A percentile compares a stretch with the other conserved stretches of the same genome.
Conservation (phyloP, 2,113 vertebrate species). For the Rhegmatorhina hoffmannsi region DNA sequence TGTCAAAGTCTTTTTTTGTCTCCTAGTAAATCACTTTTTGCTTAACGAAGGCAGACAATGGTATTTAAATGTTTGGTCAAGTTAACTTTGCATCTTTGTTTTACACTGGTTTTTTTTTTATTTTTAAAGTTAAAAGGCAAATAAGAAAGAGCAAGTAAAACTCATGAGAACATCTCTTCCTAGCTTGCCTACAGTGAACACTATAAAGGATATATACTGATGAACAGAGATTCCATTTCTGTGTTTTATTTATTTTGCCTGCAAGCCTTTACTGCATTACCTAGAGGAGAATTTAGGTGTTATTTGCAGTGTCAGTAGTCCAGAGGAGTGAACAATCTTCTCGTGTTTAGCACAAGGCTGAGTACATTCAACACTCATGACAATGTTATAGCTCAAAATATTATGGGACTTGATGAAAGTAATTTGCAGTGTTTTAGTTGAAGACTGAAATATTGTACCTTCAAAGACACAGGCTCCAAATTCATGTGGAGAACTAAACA, state of each 20-base stretch:
- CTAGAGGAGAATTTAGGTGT: neutral
- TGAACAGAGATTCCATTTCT: neutral
- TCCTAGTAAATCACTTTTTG: neutral
- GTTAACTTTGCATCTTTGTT: neutral
- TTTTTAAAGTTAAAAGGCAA: neutral
- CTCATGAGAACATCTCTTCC: neutral
- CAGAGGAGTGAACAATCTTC: neutral
- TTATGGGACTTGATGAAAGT: neutral
- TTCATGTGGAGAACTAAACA: neutral
- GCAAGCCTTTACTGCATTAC: neutral
- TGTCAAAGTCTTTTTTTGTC: neutral
- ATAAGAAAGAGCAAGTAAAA: neutral
- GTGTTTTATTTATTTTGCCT: neutral
- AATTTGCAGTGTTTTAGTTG: neutral
- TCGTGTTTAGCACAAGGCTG: neutral
- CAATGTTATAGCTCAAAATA: slow-evolving; percentile 3
- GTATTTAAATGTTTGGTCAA: neutral
- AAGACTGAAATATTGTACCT: neutral
- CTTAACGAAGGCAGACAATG: neutral
- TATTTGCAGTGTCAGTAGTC: neutral
- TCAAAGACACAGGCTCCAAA: neutral
- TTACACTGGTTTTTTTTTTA: neutral
- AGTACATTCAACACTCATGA: neutral
- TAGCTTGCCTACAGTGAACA: neutral
- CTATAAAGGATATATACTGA: neutral